These are phyloP conservation scores for Champsocephalus esox DNA, from an alignment of 2,797 vertebrate genomes.

Conservation along the genomic window DNA sequence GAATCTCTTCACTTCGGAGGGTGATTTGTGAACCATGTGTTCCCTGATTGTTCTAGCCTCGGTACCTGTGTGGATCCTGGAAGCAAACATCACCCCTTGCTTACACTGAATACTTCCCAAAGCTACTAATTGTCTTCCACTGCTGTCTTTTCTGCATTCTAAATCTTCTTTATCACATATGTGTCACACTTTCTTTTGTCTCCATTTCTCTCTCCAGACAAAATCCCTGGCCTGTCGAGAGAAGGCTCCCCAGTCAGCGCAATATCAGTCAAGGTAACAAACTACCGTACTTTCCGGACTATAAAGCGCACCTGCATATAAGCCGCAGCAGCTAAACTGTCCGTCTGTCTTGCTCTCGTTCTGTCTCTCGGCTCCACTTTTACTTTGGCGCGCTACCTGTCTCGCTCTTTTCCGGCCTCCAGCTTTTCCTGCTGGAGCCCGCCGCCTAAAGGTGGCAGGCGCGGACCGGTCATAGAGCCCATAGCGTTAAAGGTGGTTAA, in stretches of 20 bases:
- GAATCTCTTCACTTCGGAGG: conserved; percentile 11
- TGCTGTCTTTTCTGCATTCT: conserved; percentile 10
- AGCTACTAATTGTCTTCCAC: conserved; percentile 13
- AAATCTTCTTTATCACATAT: neutral
- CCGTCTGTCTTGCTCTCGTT: too few species aligned
- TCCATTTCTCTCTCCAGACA: conserved; percentile 79
- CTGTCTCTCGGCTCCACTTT: too few species aligned
- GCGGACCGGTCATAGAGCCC: too few species aligned
- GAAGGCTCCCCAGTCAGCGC: conserved; percentile 94
- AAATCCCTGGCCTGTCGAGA: conserved; percentile 89
- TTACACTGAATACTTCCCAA: conserved; percentile 2
- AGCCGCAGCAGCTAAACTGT: too few species aligned
- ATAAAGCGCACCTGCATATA: too few species aligned
- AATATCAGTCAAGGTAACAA: conserved; percentile 86
- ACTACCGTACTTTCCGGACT: neutral
- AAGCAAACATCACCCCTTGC: conserved; percentile 16
- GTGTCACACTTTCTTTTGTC: neutral
- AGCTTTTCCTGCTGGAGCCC: too few species aligned
- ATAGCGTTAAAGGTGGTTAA: too few species aligned
- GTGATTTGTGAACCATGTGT: conserved; percentile 8
- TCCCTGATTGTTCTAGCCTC: conserved; percentile 37
- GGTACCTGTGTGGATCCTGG: conserved; percentile 41
- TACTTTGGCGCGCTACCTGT: too few species aligned
- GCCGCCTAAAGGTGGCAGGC: too few species aligned
- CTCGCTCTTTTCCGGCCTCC: too few species aligned